phyloP scores from a whole-genome alignment of 2,113 vertebrate species.

The Glareola pratincola region DNA sequence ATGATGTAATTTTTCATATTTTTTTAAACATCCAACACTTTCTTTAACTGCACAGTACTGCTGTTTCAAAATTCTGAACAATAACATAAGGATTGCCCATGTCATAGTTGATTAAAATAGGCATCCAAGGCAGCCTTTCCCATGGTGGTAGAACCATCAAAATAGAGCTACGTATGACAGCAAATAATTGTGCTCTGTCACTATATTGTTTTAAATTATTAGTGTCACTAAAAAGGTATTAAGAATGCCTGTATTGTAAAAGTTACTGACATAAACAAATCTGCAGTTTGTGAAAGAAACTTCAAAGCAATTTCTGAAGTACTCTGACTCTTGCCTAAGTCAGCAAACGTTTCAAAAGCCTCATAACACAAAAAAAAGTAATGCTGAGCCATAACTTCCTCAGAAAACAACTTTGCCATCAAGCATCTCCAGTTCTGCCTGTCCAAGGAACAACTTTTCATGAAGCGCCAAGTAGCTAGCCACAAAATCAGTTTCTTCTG shows the following conservation, averaged over 20 bases:
- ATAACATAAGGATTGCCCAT: background rate
- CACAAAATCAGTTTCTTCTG: background rate
- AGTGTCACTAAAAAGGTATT: background rate
- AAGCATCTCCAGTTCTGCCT: background rate
- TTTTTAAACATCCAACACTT: background rate
- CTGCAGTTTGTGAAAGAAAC: background rate
- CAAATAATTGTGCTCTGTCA: background rate
- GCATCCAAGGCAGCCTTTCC: background rate
- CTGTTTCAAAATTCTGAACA: background rate
- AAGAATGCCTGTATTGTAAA: background rate
- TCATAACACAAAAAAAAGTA: background rate
- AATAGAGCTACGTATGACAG: background rate
- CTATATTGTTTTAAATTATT: background rate
- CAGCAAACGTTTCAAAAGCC: background rate
- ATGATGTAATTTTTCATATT: background rate
- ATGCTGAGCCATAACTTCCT: background rate
- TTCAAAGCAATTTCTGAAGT: background rate
- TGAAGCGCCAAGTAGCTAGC: background rate
- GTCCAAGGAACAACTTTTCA: background rate
- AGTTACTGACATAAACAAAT: background rate
- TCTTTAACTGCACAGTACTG: background rate
- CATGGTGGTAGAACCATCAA: background rate
- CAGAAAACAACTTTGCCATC: background rate
- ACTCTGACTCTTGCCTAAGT: background rate
- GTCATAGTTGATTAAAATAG: background rate